A percentile compares a stretch with the other conserved stretches of the same genome.
phyloP scores from a whole-genome alignment of 2,888 invertebrate genomes.

The Unio delphinus region DNA sequence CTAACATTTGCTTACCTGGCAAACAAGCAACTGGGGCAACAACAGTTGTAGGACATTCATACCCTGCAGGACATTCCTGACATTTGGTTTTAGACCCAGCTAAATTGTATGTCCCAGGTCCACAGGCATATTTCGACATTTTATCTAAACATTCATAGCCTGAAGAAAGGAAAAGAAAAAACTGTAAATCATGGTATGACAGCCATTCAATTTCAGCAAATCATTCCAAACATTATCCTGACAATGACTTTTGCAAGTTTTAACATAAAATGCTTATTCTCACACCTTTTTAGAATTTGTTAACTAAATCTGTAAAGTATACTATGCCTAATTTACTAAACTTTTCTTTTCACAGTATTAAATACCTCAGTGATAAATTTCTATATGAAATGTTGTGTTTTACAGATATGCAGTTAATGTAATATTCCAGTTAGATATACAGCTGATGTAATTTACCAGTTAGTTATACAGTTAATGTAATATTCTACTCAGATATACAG shows the following conservation, averaged over 20 bases:
- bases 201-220: background rate
- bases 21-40: conserved; percentile 39
- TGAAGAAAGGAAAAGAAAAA: conserved; percentile 4
- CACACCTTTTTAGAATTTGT: too few relatives aligned
- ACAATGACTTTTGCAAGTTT: background rate
- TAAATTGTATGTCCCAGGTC: conserved; percentile 49
- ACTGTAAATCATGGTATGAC: background rate
- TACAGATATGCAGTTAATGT: too few relatives aligned
- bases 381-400: too few relatives aligned
- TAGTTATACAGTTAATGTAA: too few relatives aligned
- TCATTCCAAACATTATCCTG: background rate
- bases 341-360: too few relatives aligned
- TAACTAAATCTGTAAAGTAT: too few relatives aligned
- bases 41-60: conserved; percentile 45
- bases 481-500: too few relatives aligned
- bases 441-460: too few relatives aligned
- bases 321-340: too few relatives aligned
- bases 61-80: conserved; percentile 54
- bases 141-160: conserved; percentile 51
- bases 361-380: too few relatives aligned
- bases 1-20: conserved; percentile 31
- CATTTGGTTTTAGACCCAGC: conserved; percentile 41
- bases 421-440: too few relatives aligned
- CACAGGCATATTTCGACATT: conserved; percentile 38
- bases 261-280: too few relatives aligned